Conservation (phyloP, 1,140 invertebrate species). For the Chrysopa pallens region DNA sequence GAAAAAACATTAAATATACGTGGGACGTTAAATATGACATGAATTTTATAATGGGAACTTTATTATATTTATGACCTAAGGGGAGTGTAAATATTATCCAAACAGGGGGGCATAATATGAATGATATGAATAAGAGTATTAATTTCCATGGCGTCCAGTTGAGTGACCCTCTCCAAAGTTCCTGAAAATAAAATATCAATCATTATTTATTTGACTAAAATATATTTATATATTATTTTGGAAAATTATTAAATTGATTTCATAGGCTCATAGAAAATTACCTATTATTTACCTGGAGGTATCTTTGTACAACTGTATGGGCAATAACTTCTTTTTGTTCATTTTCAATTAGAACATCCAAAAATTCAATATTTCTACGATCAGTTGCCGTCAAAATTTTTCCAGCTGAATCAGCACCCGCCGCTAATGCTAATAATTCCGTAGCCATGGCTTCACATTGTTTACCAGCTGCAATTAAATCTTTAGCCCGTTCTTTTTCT, state of each 20-base stretch:
- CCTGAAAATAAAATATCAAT: conserved; percentile 35
- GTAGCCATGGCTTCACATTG: conserved; percentile 96
- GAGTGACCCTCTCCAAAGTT: conserved; percentile 89
- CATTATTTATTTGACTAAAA: not conserved
- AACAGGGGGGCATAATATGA: conserved; percentile 84
- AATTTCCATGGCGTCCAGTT: conserved; percentile 93
- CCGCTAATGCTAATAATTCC: conserved; percentile 82
- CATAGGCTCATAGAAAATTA: conserved; percentile 17
- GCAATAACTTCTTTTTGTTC: conserved; percentile 95
- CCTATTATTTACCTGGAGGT: conserved; percentile 56
- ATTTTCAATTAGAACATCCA: conserved; percentile 96
- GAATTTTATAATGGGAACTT: conserved; percentile 96
- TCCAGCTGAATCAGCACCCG: conserved; percentile 83
- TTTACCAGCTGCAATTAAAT: conserved; percentile 82
- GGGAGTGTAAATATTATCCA: conserved; percentile 95
- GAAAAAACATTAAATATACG: conserved; percentile 87
- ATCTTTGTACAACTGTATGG: conserved; percentile 74
- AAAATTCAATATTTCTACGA: conserved; percentile 78
- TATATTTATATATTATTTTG: not conserved
- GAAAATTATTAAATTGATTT: not conserved
- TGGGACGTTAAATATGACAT: conserved; percentile 98
- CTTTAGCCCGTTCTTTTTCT: conserved; percentile 95
- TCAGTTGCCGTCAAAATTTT: conserved; percentile 82
- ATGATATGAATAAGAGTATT: conserved; percentile 75
- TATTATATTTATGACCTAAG: conserved; percentile 86